A percentile compares a stretch with the other conserved stretches of the same genome.
Conservation (phyloP, 2,797 vertebrate genomes). For the Typhlichthys eigenmanni region DNA sequence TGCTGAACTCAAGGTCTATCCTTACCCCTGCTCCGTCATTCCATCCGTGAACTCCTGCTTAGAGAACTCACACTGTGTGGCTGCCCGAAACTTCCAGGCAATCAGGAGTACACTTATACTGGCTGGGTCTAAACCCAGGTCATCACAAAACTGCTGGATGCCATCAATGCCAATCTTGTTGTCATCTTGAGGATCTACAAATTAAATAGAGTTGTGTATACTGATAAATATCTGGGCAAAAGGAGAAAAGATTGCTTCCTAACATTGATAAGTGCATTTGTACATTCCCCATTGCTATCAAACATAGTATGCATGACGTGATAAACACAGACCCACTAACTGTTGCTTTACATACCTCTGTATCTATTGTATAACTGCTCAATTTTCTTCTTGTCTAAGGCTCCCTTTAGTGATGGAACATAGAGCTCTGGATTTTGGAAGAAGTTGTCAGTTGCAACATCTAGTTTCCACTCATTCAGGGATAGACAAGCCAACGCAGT, state of each 20-base stretch:
- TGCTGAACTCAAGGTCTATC: background rate
- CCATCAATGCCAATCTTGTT: slow-evolving; percentile 98
- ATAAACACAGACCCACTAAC: too few species aligned
- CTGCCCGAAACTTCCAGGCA: slow-evolving; percentile 96
- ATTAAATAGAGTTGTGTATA: background rate
- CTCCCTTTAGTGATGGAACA: slow-evolving; percentile 90
- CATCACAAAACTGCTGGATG: slow-evolving; percentile 96
- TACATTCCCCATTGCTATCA: too few species aligned
- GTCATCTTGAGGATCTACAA: slow-evolving; percentile 93
- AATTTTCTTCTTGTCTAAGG: slow-evolving; percentile 93
- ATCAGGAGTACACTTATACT: slow-evolving; percentile 96
- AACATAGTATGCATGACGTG: background rate
- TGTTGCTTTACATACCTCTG: slow-evolving; percentile 83
- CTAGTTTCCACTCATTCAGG: slow-evolving; percentile 99
- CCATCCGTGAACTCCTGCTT: slow-evolving; percentile 97
- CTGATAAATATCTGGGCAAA: background rate
- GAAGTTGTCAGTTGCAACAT: slow-evolving; percentile 98
- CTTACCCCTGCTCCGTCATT: slow-evolving; percentile 94
- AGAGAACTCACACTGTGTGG: slow-evolving; percentile 96
- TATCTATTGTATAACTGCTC: slow-evolving; percentile 98
- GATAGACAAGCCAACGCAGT: slow-evolving; percentile 94
- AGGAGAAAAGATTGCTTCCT: background rate
- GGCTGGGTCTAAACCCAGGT: slow-evolving; percentile 91
- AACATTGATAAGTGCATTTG: too few species aligned
- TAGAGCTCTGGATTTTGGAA: slow-evolving; percentile 98